Evolutionary conservation across 2,113 vertebrate genomes (phyloP).

Genomic region (Xiphorhynchus elegans): DNA sequence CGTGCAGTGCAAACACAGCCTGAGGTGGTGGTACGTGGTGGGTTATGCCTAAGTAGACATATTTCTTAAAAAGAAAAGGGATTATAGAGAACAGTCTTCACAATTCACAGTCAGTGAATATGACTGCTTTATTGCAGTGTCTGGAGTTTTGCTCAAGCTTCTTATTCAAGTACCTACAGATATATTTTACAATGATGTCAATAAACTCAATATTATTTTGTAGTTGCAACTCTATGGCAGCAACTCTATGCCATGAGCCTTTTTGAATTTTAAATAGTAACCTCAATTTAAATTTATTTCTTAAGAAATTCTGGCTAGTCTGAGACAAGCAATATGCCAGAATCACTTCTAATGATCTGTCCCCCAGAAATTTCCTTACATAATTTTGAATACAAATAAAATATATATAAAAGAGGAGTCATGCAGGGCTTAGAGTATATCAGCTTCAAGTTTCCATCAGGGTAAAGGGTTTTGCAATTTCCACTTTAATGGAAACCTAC

Average conservation of each 20-base stretch:
- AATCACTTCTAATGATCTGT: not conserved
- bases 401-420: not conserved
- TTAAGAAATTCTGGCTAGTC: not conserved
- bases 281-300: constrained; percentile 8
- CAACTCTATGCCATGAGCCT: not conserved
- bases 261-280: not conserved
- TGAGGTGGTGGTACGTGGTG: not conserved
- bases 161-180: not conserved
- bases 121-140: not conserved
- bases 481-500: constrained; percentile 24
- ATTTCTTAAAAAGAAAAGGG: not conserved
- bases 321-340: not conserved
- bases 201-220: not conserved
- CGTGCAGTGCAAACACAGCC: not conserved
- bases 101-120: not conserved
- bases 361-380: not conserved
- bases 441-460: constrained; percentile 1
- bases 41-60: not conserved
- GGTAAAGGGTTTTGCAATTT: constrained; percentile 45
- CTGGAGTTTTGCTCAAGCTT: not conserved
- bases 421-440: not conserved
- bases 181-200: not conserved
- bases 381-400: constrained; percentile 17
- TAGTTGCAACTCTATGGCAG: not conserved
- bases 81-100: not conserved